These are phyloP conservation scores for Oophaga sylvatica DNA, from an alignment of 2,797 vertebrate species.

Conservation along the genomic window DNA sequence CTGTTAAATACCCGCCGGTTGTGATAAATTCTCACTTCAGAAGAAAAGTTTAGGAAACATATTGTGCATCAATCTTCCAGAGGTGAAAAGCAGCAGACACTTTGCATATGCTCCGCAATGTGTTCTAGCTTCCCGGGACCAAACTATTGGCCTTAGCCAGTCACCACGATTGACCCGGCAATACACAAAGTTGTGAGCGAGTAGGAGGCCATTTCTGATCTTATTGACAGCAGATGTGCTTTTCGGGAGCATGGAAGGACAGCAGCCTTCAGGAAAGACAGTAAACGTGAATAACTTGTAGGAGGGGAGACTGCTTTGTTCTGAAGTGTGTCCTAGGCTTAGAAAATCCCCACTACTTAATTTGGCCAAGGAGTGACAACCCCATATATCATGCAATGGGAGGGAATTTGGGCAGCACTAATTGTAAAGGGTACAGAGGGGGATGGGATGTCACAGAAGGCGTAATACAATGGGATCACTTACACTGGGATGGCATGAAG, in stretches of 20 bases:
- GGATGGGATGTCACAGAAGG: constrained; percentile 50
- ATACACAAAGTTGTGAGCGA: not conserved
- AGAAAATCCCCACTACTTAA: not conserved
- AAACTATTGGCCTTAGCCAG: constrained; percentile 1
- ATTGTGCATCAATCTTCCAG: constrained; percentile 8
- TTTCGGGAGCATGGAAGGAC: not conserved
- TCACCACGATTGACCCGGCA: constrained; percentile 4
- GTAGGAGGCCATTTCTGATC: constrained; percentile 40
- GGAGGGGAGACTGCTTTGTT: constrained; percentile 26
- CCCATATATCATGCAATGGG: constrained; percentile 60
- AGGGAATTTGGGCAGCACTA: constrained; percentile 14
- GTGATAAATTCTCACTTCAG: not conserved
- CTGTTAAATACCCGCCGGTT: not conserved
- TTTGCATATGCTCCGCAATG: constrained; percentile 13
- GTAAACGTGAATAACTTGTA: constrained; percentile 46
- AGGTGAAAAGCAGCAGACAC: not conserved
- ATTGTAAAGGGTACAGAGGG: constrained; percentile 46
- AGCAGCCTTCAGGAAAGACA: constrained; percentile 13
- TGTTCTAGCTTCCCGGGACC: not conserved
- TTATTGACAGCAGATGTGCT: constrained; percentile 52
- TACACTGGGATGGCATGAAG: constrained; percentile 43
- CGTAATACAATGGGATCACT: constrained; percentile 50
- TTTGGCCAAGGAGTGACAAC: constrained; percentile 47
- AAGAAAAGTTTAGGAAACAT: not conserved
- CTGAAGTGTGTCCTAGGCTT: constrained; percentile 45